These are phyloP conservation scores for Cantharis rufa DNA, from an alignment of 2,888 invertebrate genomes.

Conservation along the genomic window DNA sequence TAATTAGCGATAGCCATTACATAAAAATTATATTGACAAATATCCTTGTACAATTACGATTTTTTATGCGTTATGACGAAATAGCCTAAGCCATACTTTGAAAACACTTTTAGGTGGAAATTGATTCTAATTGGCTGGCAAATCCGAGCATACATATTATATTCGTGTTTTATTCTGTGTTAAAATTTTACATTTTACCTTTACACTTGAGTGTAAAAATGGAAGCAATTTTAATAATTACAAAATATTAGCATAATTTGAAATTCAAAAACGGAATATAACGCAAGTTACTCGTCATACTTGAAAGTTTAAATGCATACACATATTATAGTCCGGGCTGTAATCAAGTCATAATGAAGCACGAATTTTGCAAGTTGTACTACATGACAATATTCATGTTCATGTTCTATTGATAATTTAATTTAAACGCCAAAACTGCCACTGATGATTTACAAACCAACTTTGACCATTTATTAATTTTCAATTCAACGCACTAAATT, in stretches of 20 bases:
- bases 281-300: slow-evolving; percentile 5
- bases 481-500: background rate
- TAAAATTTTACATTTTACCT: background rate
- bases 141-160: background rate
- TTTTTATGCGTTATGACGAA: background rate
- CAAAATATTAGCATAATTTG: slow-evolving; percentile 10
- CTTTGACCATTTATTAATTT: slow-evolving; percentile 3
- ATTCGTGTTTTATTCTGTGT: background rate
- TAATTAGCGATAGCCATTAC: background rate
- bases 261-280: slow-evolving; percentile 8
- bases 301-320: slow-evolving; percentile 1
- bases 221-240: background rate
- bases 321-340: background rate
- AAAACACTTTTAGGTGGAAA: background rate
- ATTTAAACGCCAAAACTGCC: slow-evolving; percentile 3
- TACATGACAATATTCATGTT: slow-evolving; percentile 6
- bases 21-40: background rate
- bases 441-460: slow-evolving; percentile 2
- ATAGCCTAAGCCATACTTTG: background rate
- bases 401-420: background rate
- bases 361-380: slow-evolving; percentile 1
- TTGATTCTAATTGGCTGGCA: background rate
- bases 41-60: background rate
- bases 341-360: slow-evolving; percentile 9
- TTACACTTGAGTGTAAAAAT: background rate